These are phyloP conservation scores for Rhyacophila brunnea DNA, from an alignment of 1,140 invertebrate genomes.

Conservation along the genomic window DNA sequence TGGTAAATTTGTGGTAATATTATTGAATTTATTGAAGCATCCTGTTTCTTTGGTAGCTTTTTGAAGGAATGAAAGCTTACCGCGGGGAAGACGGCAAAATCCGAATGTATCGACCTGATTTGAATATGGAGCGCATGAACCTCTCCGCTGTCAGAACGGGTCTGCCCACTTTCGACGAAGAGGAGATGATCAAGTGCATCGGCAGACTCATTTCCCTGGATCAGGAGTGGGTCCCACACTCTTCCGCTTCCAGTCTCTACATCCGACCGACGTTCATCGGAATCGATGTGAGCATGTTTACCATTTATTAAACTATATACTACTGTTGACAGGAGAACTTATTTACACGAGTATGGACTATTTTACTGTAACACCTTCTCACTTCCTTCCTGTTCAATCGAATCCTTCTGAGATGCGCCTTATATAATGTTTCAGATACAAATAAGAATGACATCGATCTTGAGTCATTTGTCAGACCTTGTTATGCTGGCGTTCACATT, in stretches of 20 bases:
- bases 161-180: conserved; percentile 85
- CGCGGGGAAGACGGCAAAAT: conserved; percentile 91
- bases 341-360: no score
- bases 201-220: conserved; percentile 87
- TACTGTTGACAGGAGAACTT: not conserved
- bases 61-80: conserved; percentile 99
- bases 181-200: conserved; percentile 87
- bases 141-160: conserved; percentile 78
- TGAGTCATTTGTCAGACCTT: no score
- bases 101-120: conserved; percentile 89
- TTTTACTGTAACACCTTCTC: no score
- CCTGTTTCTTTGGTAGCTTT: conserved; percentile 74
- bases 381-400: no score
- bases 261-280: conserved; percentile 96
- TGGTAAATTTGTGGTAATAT: no score
- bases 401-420: no score
- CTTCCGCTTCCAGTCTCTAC: conserved; percentile 86
- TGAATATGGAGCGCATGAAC: conserved; percentile 95
- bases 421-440: no score
- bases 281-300: conserved; percentile 90
- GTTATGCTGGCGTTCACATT: no score
- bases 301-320: no score
- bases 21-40: no score
- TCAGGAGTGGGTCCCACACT: conserved; percentile 96
- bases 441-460: no score